Evolutionary conservation across 2,888 invertebrate species (phyloP).

Genomic region (Biston betularia): DNA sequence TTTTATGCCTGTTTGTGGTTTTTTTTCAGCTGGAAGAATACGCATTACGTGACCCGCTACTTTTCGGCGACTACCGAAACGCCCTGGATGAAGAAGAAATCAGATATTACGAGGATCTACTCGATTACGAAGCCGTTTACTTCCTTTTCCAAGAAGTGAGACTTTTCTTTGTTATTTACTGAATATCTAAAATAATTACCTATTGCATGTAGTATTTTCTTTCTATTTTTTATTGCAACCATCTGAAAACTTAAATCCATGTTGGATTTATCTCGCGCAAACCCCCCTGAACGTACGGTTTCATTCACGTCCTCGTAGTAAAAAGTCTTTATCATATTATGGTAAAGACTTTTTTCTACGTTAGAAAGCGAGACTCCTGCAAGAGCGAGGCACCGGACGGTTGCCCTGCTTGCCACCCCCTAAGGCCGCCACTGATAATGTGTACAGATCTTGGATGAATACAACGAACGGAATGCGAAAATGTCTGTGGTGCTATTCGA

Average conservation of each 20-base stretch:
- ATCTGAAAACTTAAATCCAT: no score
- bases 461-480: slow-evolving; percentile 90
- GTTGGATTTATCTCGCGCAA: no score
- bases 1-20: background rate
- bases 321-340: no score
- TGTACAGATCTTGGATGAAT: slow-evolving; percentile 92
- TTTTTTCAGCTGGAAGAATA: slow-evolving; percentile 86
- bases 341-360: no score
- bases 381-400: no score
- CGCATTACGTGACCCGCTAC: slow-evolving; percentile 91
- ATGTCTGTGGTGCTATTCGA: slow-evolving; percentile 95
- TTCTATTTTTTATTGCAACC: no score
- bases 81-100: slow-evolving; percentile 92
- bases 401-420: no score
- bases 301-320: no score
- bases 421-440: no score
- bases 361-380: no score
- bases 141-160: slow-evolving; percentile 94
- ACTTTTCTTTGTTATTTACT: background rate
- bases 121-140: slow-evolving; percentile 96
- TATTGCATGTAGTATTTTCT: no score
- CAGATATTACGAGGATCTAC: slow-evolving; percentile 94
- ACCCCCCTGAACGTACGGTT: no score
- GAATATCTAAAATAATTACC: background rate
- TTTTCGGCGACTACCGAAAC: slow-evolving; percentile 96